Evolutionary conservation across 2,888 invertebrate genomes (phyloP), one percentile per base, ranked within the genome.

Genomic region (Drosophila mulleri): DNA sequence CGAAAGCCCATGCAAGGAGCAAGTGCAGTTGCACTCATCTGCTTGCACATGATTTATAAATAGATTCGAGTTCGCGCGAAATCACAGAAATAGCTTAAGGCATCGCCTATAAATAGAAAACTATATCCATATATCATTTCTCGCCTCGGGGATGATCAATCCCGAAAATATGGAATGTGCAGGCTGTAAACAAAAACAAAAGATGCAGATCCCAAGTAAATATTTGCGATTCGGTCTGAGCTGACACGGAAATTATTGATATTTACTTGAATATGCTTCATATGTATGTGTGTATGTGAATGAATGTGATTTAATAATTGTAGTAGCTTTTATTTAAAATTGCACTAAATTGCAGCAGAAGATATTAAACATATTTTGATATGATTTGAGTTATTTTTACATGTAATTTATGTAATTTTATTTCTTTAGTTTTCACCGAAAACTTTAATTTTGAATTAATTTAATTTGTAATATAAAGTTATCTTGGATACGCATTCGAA

Each of bases 161-260:
- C 32, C 45, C 29, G 12, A 32, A 12, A n/a, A 18, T 32, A 47
- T 54, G 41, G 20, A 67, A 48, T 47, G 39, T 20, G 23, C 12
- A 3, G 56, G 26, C 4, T 29, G n/a, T 23, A 68, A 39, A 54
- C 45, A 68, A 32, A 12, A 35, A 56, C 18, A 35, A 68, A 23
- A 8, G 2, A 39, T 32, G 32, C 39, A 18, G 44, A 67, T 18
- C 3, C 35, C 26, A 12, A 29, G 29, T 23, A 45, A 67, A 67
- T 18, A 29, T 18, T 29, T 20, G 4, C 16, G 4, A 29, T 29
- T 39, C 18, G 18, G 3, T 7, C 14, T 32, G 9, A 14, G 26
- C 12, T 23, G 20, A 53, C 20, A 4, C 6, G 8, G 4, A 18
- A 54, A 29, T 18, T 26, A 26, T 2, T 32, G 12, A 32, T 32